These are phyloP conservation scores for Liolophura sinensis DNA, from an alignment of 1,140 invertebrate species.

Conservation along the genomic window DNA sequence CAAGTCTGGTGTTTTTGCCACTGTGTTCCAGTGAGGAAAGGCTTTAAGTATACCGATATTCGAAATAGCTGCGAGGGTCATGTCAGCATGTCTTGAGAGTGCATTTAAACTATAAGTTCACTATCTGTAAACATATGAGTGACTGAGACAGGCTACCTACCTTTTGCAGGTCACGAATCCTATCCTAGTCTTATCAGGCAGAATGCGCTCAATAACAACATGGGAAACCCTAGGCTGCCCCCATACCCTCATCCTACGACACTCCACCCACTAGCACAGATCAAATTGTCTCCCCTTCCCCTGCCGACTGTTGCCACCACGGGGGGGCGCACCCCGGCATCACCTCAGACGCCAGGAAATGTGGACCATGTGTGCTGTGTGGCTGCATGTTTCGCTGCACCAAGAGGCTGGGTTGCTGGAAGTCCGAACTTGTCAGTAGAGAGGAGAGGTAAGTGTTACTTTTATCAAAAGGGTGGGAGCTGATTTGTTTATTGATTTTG, in stretches of 20 bases:
- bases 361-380: slow-evolving; percentile 65
- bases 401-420: slow-evolving; percentile 71
- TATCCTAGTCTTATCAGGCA: slow-evolving; percentile 74
- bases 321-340: slow-evolving; percentile 59
- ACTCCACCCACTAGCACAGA: slow-evolving; percentile 79
- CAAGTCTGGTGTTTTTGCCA: no score
- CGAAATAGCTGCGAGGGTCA: no score
- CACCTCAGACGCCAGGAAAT: slow-evolving; percentile 15
- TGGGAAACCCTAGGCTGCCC: slow-evolving; percentile 77
- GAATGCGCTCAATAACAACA: slow-evolving; percentile 61
- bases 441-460: slow-evolving; percentile 41
- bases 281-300: slow-evolving; percentile 71
- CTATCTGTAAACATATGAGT: no score
- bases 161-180: slow-evolving; percentile 39
- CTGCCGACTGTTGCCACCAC: slow-evolving; percentile 28
- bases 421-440: slow-evolving; percentile 59
- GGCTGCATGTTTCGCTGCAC: slow-evolving; percentile 76
- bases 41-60: no score
- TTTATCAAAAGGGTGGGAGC: no score
- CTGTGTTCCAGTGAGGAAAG: no score
- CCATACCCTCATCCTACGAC: slow-evolving; percentile 85
- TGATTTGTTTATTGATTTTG: no score
- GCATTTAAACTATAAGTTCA: no score
- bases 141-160: no score
- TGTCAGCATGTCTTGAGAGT: no score